phyloP scores from a whole-genome alignment of 2,797 vertebrate genomes.

The Catostomus latipinnis region DNA sequence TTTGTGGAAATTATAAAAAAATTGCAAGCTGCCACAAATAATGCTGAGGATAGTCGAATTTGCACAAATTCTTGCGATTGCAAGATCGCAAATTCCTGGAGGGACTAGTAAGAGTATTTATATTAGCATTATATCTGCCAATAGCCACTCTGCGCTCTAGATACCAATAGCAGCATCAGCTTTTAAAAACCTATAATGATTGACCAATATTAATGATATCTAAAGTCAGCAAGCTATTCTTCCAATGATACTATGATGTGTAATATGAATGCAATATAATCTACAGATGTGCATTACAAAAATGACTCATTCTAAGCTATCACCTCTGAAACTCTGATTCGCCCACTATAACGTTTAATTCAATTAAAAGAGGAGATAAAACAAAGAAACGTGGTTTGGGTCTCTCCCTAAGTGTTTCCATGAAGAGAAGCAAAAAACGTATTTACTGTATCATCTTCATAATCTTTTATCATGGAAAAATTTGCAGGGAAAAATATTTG shows the following conservation, averaged over 20 bases:
- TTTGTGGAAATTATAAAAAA: too few relatives aligned
- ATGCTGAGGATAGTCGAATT: too few relatives aligned
- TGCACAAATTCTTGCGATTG: too few relatives aligned
- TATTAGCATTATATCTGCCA: too few relatives aligned
- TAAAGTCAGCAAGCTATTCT: constrained; percentile 4
- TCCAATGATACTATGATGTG: neutral
- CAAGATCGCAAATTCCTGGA: too few relatives aligned
- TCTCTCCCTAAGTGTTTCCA: constrained; percentile 77
- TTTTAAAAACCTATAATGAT: too few relatives aligned
- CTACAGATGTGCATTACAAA: neutral
- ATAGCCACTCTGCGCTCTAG: too few relatives aligned
- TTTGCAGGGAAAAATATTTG: constrained; percentile 10
- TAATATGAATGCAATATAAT: constrained; percentile 19
- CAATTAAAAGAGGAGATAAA: constrained; percentile 55
- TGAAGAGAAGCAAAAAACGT: constrained; percentile 48
- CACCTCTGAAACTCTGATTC: constrained; percentile 76
- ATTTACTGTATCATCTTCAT: neutral
- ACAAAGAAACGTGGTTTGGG: constrained; percentile 67
- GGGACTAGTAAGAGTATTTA: too few relatives aligned
- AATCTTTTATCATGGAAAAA: constrained; percentile 31
- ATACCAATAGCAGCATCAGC: too few relatives aligned
- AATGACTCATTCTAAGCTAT: constrained; percentile 65
- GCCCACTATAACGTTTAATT: constrained; percentile 68
- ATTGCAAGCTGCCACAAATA: too few relatives aligned
- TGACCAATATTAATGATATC: neutral